Base-by-base conservation (phyloP, 1,140 invertebrate species). In the Caenorhabditis brenneri region DNA sequence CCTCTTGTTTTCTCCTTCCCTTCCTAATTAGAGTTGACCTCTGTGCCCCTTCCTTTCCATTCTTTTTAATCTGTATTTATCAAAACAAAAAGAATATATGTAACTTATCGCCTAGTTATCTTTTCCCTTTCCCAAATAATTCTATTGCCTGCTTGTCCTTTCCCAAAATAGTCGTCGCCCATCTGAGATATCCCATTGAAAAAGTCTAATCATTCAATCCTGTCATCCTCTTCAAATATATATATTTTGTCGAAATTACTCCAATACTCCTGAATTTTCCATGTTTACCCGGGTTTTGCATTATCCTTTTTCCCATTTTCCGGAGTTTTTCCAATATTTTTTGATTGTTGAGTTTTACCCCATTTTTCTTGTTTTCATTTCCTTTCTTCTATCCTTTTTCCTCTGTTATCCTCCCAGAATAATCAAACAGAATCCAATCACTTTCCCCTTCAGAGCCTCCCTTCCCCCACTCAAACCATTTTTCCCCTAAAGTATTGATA, bases 301-400 rank as follows among this genome's bases (percentile, higher is more conserved):
- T n/a, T n/a, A n/a, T 65, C 58, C 12, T 22, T 19, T 36, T 65
- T 74, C 46, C 19, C n/a, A 0, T 74, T 24, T 27, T 46, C 24
- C 42, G 5, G 2, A 42, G 10, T 0, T 24, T 46, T 74, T n/a
- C 29, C n/a, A 65, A 10, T 65, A 9, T 36, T 33, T 65, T 16
- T 31, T 24, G 6, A 46, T 74, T 74, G 65, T 74, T 74, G 65
- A 74, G 65, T 74, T 74, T 74, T 74, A 74, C 29, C 65, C n/a
- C n/a, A 29, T 36, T 33, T 74, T 74, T 74, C 65, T 74, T 74
- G 65, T 74, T 74, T 74, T 58, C 53, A 58, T 58, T 58, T 74
- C 36, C 36, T 24, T 65, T 74, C 46, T n/a, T n/a, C n/a, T n/a
- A n/a, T n/a, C 65, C 12, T 27, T 42, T 46, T 46, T 12, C n/a